Evolutionary conservation across 2,888 invertebrate species (phyloP).

Genomic region (Taenaris catops): DNA sequence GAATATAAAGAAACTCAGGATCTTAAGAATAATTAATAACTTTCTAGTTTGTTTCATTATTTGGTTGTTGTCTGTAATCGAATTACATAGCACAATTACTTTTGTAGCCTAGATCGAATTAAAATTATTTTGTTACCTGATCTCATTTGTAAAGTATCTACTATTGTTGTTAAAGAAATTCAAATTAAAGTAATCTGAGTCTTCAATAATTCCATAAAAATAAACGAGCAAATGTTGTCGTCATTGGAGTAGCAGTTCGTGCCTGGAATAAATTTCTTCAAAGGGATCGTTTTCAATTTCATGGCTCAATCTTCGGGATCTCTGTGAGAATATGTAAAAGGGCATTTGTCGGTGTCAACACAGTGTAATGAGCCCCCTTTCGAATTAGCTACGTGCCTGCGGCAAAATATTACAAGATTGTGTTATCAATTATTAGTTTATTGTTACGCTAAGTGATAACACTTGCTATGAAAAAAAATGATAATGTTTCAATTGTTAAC

Average conservation of each 20-base stretch:
- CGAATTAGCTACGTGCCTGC: constrained; percentile 62
- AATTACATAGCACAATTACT: too few relatives aligned
- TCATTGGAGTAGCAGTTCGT: constrained; percentile 71
- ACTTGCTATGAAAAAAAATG: too few relatives aligned
- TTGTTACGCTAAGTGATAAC: too few relatives aligned
- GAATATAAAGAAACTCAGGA: too few relatives aligned
- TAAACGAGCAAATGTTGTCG: constrained; percentile 76
- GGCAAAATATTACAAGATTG: constrained; percentile 31
- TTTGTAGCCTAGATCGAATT: too few relatives aligned
- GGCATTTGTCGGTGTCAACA: constrained; percentile 78
- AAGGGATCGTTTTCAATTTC: constrained; percentile 79
- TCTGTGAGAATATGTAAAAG: constrained; percentile 75
- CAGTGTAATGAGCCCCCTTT: constrained; percentile 69
- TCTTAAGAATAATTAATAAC: too few relatives aligned
- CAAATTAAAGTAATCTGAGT: constrained; percentile 51
- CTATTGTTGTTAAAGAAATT: background rate
- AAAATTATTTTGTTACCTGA: too few relatives aligned
- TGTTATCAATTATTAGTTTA: too few relatives aligned
- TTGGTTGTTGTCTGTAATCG: too few relatives aligned
- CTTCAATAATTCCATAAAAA: constrained; percentile 77
- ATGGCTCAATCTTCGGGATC: constrained; percentile 78
- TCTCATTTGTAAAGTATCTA: too few relatives aligned
- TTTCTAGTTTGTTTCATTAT: too few relatives aligned
- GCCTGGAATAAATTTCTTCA: constrained; percentile 77
- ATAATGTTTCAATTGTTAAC: too few relatives aligned